Evolutionary conservation across 92 coral and sea anemone genomes (phyloP).

Genomic region (Plumapathes pennacea): DNA sequence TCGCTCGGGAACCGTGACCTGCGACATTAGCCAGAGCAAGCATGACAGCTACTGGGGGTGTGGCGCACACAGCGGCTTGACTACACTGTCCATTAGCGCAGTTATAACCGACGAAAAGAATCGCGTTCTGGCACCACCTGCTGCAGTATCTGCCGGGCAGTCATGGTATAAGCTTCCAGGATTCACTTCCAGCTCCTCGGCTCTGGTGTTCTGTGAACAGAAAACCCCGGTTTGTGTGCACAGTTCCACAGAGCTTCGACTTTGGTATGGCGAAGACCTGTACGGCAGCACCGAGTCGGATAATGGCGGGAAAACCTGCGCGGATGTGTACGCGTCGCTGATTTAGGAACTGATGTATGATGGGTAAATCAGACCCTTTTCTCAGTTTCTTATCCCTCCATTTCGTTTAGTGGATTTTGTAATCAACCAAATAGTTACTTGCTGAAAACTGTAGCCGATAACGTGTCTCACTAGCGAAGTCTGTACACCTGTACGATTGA

Average conservation of each 20-base stretch:
- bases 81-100: no score
- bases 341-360: no score
- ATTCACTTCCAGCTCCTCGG: slow-evolving; percentile 4
- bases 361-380: no score
- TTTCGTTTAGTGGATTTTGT: no score
- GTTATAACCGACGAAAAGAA: slow-evolving; percentile 1
- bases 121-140: slow-evolving; percentile 1
- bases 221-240: slow-evolving; percentile 8
- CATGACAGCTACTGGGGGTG: slow-evolving; percentile 18
- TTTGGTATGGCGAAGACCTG: slow-evolving; percentile 47
- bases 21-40: no score
- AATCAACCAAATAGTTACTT: no score
- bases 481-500: no score
- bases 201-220: slow-evolving; percentile 6
- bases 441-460: no score
- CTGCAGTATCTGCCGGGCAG: background rate
- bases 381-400: no score
- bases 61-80: background rate
- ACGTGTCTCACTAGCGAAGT: no score
- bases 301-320: slow-evolving; percentile 26
- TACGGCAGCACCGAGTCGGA: slow-evolving; percentile 5
- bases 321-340: slow-evolving; percentile 21
- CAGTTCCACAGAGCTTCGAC: slow-evolving; percentile 7
- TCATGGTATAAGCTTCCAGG: background rate
- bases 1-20: slow-evolving; percentile 16